Base-by-base conservation (phyloP, 1,140 invertebrate species). In the Maniola jurtina region DNA sequence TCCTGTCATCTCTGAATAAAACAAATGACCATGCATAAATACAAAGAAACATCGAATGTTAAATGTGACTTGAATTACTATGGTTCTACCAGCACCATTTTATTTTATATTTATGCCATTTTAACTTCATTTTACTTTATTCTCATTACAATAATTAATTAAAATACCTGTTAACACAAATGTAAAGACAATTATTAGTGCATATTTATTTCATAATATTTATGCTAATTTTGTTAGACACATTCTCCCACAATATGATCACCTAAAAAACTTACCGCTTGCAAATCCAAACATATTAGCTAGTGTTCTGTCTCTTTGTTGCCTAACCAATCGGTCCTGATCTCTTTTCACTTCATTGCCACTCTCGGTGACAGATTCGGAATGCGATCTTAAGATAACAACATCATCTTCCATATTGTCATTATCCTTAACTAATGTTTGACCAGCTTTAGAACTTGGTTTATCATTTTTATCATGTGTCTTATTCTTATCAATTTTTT, bases 251-350 rank as follows among this genome's bases (percentile, higher is more conserved):
- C 9, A 45, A 45, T 45, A 11, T 13, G 9, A 45, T 45, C 13
- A n/a, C 10, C 42, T 45, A 45, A 45, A 40, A n/a, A 34, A 88
- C 82, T 87, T 78, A 89, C 86, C 85, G 75, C 72, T 80, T 5
- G 77, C 60, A 78, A 81, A 82, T 84, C 87, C 87, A 80, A 89
- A 84, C 14, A 86, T 64, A 75, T 83, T 80, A 13, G 79, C 75
- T 72, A 88, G 70, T 15, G 71, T 73, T 61, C 76, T 81, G n/a
- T 85, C 69, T 55, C 74, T 81, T 34, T 77, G 67, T 40, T 61
- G 50, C 36, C 61, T 68, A 10, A 47, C 15, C 13, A 59, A n/a
- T 35, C 58, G 33, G 65, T 78, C 79, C 50, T 59, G 25, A 10
- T 35, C 42, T 47, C 50, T 66, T 15, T 57, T 62, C 61, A 62